Evolutionary conservation across 2,797 vertebrate species (phyloP), one percentile per base, ranked within the genome.

Genomic region (Decapterus maruadsi): DNA sequence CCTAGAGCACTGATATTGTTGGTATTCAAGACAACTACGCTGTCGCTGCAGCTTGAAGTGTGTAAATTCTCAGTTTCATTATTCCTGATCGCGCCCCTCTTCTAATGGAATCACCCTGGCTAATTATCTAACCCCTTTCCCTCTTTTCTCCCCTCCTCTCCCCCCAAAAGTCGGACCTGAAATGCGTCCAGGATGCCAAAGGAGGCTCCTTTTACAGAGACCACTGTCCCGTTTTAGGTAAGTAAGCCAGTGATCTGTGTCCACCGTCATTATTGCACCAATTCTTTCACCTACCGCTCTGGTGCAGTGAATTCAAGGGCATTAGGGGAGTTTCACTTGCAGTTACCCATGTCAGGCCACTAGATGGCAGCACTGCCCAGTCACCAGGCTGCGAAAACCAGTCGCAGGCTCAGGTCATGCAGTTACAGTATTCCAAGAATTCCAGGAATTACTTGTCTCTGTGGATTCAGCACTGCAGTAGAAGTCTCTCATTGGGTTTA

Each of bases 161-260:
- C 84, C 11, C 0, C 87, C 26, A 26, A 36, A 36, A 99, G 98
- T 99, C 98, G 86, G 98, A 99, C 88, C 92, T 99, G 83, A 99
- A 99, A 90, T 99, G 98, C 90, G 98, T 99, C 77, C 98, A 99
- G 90, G 98, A 99, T 93, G 97, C 98, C 84, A 99, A 99, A 96
- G 98, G 98, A 89, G 98, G 98, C 67, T 98, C 98, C 22, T 99
- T 99, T 95, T 99, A 99, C 94, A 95, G 98, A 95, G 98, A 99
- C 90, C 98, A 99, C 89, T 99, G 98, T 90, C 98, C 98, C 78
- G 98, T 99, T 72, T 91, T 99, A 87, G 98, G 98, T 99, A 91
- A 97, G 98, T 95, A 87, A 72, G 54, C 20, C 60, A 42, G 20
- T 63, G 75, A 82, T 85, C 63, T 58, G 64, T 75, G 72, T 82